Evolutionary conservation across 2,797 vertebrate species (phyloP).

Genomic region (Craterocephalus amniculus): DNA sequence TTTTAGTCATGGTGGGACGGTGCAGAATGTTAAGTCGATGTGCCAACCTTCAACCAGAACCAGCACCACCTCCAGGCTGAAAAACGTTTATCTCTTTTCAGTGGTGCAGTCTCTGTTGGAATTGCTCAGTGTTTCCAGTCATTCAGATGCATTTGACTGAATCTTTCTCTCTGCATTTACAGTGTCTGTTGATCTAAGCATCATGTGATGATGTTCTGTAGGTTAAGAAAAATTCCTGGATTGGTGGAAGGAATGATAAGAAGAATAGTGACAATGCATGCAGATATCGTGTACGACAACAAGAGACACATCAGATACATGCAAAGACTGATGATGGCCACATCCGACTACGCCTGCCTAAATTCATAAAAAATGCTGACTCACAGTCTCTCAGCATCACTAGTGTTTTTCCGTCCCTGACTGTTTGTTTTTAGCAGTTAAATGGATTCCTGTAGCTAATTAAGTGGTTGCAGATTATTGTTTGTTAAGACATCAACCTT

Average conservation of each 20-base stretch:
- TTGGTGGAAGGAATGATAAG: background rate
- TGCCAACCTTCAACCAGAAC: background rate
- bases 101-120: conserved; percentile 1
- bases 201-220: conserved; percentile 4
- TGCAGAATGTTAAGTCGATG: background rate
- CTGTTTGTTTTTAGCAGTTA: no score
- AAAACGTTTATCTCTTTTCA: background rate
- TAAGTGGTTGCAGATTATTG: background rate
- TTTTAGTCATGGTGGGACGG: background rate
- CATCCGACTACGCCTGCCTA: conserved; percentile 15
- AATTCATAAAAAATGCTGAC: conserved; percentile 43
- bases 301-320: conserved; percentile 24
- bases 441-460: background rate
- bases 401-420: conserved; percentile 22
- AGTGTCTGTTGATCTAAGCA: background rate
- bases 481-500: background rate
- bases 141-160: background rate
- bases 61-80: background rate
- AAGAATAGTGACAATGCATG: conserved; percentile 18
- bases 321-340: background rate
- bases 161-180: background rate
- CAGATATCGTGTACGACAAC: conserved; percentile 17
- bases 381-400: conserved; percentile 35
- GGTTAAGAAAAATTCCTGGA: conserved; percentile 11
- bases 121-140: background rate